Evolutionary conservation across 2,113 vertebrate species (phyloP).

Genomic region (Catagonus wagneri): DNA sequence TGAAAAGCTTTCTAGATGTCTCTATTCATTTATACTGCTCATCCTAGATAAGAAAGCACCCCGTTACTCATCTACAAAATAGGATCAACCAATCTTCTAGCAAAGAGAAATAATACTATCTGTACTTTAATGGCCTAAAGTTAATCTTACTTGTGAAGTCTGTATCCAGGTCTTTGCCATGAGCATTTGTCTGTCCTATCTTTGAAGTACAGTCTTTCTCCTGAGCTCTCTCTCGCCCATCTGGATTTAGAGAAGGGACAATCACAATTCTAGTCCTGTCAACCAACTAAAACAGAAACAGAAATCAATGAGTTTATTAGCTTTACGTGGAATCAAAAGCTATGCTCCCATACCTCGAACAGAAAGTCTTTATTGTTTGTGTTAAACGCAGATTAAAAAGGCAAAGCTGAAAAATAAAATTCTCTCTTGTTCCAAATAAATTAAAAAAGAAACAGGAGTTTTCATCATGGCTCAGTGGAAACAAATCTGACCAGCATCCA

Average conservation of each 20-base stretch:
- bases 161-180: constrained; percentile 94
- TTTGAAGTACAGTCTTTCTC: constrained; percentile 94
- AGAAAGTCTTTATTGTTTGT: constrained; percentile 34
- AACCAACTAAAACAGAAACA: constrained; percentile 90
- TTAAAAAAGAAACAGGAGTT: background rate
- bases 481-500: too few species aligned
- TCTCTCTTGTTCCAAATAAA: constrained; percentile 43
- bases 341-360: background rate
- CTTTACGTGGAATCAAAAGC: background rate
- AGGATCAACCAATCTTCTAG: constrained; percentile 20
- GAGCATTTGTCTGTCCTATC: constrained; percentile 90
- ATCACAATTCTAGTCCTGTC: constrained; percentile 96
- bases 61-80: background rate
- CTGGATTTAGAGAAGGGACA: constrained; percentile 96
- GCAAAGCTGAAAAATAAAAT: constrained; percentile 46
- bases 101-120: constrained; percentile 39
- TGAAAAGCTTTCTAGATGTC: constrained; percentile 12
- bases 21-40: constrained; percentile 26
- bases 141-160: constrained; percentile 94
- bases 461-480: too few species aligned
- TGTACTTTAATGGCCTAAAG: background rate
- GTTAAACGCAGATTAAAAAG: constrained; percentile 58
- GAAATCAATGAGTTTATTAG: constrained; percentile 51
- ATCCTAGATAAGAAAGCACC: constrained; percentile 21
- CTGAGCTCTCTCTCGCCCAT: constrained; percentile 93